phyloP scores from a whole-genome alignment of 2,888 invertebrate species.

The Urechis unicinctus region DNA sequence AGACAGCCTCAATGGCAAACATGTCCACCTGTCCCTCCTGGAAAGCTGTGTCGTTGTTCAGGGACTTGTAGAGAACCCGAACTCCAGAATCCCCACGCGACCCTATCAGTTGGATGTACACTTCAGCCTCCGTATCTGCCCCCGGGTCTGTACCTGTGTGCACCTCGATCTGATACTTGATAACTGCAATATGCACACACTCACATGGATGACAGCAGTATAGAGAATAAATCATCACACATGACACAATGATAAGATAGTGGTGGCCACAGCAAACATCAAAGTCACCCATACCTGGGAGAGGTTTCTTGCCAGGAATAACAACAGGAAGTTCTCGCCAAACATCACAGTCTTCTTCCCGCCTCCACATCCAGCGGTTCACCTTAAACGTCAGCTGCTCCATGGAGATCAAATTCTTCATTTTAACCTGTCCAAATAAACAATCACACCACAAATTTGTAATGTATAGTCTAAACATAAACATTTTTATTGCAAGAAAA shows the following conservation, averaged over 20 bases:
- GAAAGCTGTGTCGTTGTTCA: slow-evolving; percentile 15
- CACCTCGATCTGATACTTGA: slow-evolving; percentile 22
- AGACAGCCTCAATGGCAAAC: slow-evolving; percentile 43
- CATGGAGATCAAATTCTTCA: slow-evolving; percentile 8
- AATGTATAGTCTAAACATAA: background rate
- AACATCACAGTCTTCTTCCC: slow-evolving; percentile 37
- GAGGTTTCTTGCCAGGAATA: slow-evolving; percentile 26
- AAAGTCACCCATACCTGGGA: slow-evolving; percentile 10
- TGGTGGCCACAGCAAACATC: background rate
- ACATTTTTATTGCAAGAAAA: background rate
- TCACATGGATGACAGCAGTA: background rate
- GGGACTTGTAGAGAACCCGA: slow-evolving; percentile 16
- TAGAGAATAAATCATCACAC: too few relatives aligned
- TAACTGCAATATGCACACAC: slow-evolving; percentile 9
- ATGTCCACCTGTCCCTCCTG: slow-evolving; percentile 29
- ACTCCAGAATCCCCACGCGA: slow-evolving; percentile 21
- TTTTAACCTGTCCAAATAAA: slow-evolving; percentile 4
- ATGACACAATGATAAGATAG: too few relatives aligned
- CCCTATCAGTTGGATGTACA: slow-evolving; percentile 20
- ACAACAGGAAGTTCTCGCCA: slow-evolving; percentile 40
- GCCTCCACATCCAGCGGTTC: slow-evolving; percentile 35
- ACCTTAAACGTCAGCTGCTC: slow-evolving; percentile 28
- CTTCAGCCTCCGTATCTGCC: slow-evolving; percentile 24
- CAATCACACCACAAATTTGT: too few relatives aligned
- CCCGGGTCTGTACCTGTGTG: slow-evolving; percentile 21